A percentile compares a stretch with the other conserved stretches of the same genome.
Conservation (phyloP, 2,797 vertebrate species). For the Sebastes aleutianus region DNA sequence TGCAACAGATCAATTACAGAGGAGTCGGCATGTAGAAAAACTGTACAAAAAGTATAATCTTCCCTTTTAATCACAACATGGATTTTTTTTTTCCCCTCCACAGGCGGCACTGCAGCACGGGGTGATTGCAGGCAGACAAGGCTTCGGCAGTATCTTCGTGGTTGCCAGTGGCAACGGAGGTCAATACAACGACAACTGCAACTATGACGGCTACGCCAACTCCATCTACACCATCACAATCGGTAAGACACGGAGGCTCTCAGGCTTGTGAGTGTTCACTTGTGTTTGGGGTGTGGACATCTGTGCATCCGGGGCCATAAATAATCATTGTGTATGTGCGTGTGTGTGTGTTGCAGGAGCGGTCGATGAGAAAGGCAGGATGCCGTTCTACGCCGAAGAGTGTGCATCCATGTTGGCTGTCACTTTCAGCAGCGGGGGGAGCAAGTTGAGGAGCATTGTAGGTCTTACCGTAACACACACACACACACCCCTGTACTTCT, state of each 20-base stretch:
- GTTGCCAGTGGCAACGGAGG: conserved; percentile 98
- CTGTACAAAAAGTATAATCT: background rate
- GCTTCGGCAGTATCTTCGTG: conserved; percentile 97
- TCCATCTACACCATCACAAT: conserved; percentile 98
- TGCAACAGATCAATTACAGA: background rate
- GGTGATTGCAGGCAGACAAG: conserved; percentile 91
- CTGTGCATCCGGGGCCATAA: background rate
- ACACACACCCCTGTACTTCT: background rate
- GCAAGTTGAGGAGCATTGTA: conserved; percentile 91
- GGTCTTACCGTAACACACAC: conserved; percentile 61
- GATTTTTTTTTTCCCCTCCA: background rate
- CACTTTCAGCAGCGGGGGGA: conserved; percentile 94
- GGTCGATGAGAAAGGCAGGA: conserved; percentile 91
- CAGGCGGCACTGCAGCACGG: conserved; percentile 96
- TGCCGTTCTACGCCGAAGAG: conserved; percentile 96
- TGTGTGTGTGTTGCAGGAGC: conserved; percentile 83
- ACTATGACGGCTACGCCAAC: conserved; percentile 97
- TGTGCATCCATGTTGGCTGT: conserved; percentile 97
- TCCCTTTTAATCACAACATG: background rate
- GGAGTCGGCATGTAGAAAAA: background rate
- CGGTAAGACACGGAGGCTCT: conserved; percentile 78
- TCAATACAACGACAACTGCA: conserved; percentile 94
- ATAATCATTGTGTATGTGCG: conserved; percentile 1
- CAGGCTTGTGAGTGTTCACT: background rate
- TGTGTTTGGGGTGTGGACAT: background rate